Evolutionary conservation across 2,113 vertebrate species (phyloP), one percentile per base, ranked within the genome.

Genomic region (Andinoacara biseriatus): DNA sequence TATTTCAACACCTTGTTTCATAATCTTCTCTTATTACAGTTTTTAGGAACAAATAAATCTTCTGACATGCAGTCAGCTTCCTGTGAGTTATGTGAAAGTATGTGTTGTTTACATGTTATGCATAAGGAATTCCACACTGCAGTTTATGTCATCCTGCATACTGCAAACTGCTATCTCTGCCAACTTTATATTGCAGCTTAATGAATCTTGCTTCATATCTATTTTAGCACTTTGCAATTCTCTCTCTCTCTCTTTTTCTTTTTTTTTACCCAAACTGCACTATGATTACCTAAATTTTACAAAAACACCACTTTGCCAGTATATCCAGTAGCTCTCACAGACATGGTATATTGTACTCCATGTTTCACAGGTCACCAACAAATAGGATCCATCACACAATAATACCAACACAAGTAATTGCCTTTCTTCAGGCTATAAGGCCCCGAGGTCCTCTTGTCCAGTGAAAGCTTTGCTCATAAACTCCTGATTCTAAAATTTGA

Each of bases 351-450:
- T 91, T 93, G 90, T 90, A 88, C 67, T 84, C 85, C 89, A 87
- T 92, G 90, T 93, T 94, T 94, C 91, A 88, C 80, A 79, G 92
- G 93, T 91, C 91, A 91, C 91, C 92, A 90, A 90, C 90, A 94
- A 94, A 94, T 85, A 93, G 94, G 89, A 94, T 96, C 94, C 90
- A 94, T 95, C 94, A 95, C 93, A 91, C 90, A 91, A 92, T 95
- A 95, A 95, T 93, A 92, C 90, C 93, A 90, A 93, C 94, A 94
- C 94, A 94, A 95, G 94, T 95, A 95, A 96, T 95, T 93, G 94
- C 89, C 93, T 93, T 94, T 95, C 93, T 95, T 91, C 87, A 74
- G 93, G 94, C 92, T 90, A 94, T 87, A 82, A 91, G 94, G 91
- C 94, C 94, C 94, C 61, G 90, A 95, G 95, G 94, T 95, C 91